Base-by-base conservation (phyloP, 2,113 vertebrate species). In the Anolis carolinensis region DNA sequence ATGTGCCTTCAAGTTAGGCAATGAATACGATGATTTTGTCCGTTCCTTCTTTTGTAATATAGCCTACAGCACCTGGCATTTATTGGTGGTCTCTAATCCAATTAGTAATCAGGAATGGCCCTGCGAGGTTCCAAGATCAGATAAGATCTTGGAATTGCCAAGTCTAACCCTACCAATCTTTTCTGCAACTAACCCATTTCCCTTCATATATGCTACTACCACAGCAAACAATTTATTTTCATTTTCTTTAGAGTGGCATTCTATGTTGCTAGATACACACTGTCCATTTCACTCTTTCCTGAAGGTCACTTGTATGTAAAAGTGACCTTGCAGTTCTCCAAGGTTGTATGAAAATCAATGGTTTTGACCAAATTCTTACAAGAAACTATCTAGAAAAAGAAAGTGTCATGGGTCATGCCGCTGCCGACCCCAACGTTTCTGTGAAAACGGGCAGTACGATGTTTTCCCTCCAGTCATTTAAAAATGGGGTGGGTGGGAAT, bases 331-430 rank as follows among this genome's bases (percentile, higher is more conserved):
- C 30, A 84, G 14, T 76, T 5, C 67, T 55, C 52, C n/a, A 55
- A 55, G 52, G 52, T 55, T 55, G 52, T 14, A 55, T 10, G 10
- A 55, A 55, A 55, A 55, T 9, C 7, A 70, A 1, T 67, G 20
- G 4, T 25, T 87, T 73, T 83, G 86, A 48, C 32, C 50, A 79
- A 85, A 5, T 50, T 78, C 75, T 72, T 44, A 30, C 10, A 89
- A 73, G 1, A 87, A 83, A 52, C 82, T 59, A 50, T 63, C 14
- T 16, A 13, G 25, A 11, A 78, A 88, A 82, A 25, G 72, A 72
- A 27, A 86, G 0, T 68, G 48, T 20, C 52, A 55, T 55, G 52
- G 10, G 52, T 55, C 16, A 7, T 14, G 16, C 2, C 16, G 52
- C 52, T 14, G 16, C 10, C 52, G 10, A 55, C 52, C 16, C 16